These are phyloP conservation scores for Pseudolaguvia tuberculata DNA, from an alignment of 2,113 vertebrate genomes.

Conservation along the genomic window DNA sequence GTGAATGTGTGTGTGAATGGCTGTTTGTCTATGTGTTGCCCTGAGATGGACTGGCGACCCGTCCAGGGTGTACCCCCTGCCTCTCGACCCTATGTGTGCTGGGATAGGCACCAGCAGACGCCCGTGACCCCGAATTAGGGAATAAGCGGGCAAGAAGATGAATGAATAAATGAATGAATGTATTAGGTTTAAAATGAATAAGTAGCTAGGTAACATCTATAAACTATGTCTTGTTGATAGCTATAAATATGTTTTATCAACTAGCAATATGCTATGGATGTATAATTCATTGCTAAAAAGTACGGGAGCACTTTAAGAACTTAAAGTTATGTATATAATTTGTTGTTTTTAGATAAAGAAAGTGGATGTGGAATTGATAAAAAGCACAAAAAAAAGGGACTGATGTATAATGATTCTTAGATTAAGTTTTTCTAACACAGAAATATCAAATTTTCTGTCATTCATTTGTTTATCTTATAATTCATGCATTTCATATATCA, in stretches of 20 bases:
- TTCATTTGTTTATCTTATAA: not conserved
- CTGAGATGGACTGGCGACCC: no score
- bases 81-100: no score
- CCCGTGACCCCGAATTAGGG: no score
- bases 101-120: no score
- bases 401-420: not conserved
- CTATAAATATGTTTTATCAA: not conserved
- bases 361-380: not conserved
- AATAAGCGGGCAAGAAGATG: no score
- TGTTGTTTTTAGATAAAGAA: conserved; percentile 11
- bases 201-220: not conserved
- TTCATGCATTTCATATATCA: not conserved
- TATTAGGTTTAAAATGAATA: not conserved
- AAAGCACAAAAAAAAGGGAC: no score
- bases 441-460: not conserved
- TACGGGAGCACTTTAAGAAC: not conserved
- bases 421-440: not conserved
- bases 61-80: no score
- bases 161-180: no score
- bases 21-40: no score
- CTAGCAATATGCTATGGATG: not conserved
- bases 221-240: not conserved
- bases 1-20: no score
- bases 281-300: not conserved
- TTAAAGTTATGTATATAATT: not conserved